Conservation (phyloP, 2,797 vertebrate species). For the Rhinophrynus dorsalis region DNA sequence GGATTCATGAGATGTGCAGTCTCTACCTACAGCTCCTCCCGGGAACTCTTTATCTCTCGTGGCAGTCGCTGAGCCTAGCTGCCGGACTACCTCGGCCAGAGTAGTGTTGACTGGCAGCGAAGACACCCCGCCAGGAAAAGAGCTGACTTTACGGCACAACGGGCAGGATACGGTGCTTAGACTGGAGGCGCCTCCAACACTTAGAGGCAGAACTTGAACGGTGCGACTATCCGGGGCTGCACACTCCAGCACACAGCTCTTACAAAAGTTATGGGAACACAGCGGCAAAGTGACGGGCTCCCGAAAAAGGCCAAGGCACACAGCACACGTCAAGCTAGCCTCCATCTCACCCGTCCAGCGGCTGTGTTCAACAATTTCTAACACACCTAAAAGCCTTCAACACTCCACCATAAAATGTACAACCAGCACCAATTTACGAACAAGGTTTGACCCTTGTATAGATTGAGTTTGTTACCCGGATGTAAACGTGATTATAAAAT, state of each 20-base stretch:
- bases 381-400: no score
- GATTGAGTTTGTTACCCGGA: no score
- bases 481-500: no score
- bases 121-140: slow-evolving; percentile 53
- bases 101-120: slow-evolving; percentile 62
- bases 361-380: no score
- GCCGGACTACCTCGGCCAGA: slow-evolving; percentile 58
- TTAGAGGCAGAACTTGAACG: background rate
- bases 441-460: no score
- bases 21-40: background rate
- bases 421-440: no score
- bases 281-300: slow-evolving; percentile 62
- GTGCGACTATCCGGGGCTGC: slow-evolving; percentile 24
- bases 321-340: slow-evolving; percentile 64
- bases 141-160: slow-evolving; percentile 59
- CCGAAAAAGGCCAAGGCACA: slow-evolving; percentile 62
- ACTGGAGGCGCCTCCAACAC: background rate
- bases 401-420: no score
- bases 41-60: background rate
- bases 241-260: slow-evolving; percentile 56
- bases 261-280: slow-evolving; percentile 68
- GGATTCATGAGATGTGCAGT: rapidly evolving
- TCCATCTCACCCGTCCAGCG: slow-evolving; percentile 51
- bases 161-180: background rate
- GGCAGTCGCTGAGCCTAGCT: slow-evolving; percentile 35